Evolutionary conservation across 2,797 vertebrate genomes (phyloP), one percentile per base, ranked within the genome.

Genomic region (Lacerta viridis): DNA sequence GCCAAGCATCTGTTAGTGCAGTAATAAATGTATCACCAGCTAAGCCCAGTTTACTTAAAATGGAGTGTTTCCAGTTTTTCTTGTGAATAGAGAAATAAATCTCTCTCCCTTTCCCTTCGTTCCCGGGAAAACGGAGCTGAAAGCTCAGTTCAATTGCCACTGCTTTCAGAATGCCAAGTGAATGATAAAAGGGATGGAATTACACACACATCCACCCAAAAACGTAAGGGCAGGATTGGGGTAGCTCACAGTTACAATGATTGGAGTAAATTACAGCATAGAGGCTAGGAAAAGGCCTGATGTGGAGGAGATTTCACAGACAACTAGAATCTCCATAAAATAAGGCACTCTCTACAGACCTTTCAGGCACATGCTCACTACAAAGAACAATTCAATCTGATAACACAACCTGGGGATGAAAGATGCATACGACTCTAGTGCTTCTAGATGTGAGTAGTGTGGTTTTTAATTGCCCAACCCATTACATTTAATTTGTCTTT

Each of bases 401-500:
- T n/a, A 23, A 0, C 7, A 0, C 64, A 83, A 90, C 64, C 79
- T 64, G 46, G 92, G 87, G 84, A 72, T 6, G 87, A 1, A 29
- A 86, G 36, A 87, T 4, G 1, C 6, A 90, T 36, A 0, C 0
- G 25, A 80, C 10, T 5, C 72, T 64, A 91, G 93, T 87, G 1
- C 15, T 64, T 93, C 74, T 27, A 46, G 80, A 71, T 87, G 29
- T 5, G 83, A 90, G 80, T 61, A 64, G 10, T 46, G 76, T 27
- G 41, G 20, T 80, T 90, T 80, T 79, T 82, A 85, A 83, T 61
- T 92, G 92, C 76, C 71, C 36, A 86, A 78, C 61, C 88, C 85
- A 91, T 93, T 93, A 87, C 89, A 93, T 92, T 82, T 87, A 7
- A 87, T 82, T 93, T 90, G 87, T 69, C 89, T 78, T 91, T 89